Base-by-base conservation (phyloP, 2,113 vertebrate species). In the Xiphophorus maculatus region DNA sequence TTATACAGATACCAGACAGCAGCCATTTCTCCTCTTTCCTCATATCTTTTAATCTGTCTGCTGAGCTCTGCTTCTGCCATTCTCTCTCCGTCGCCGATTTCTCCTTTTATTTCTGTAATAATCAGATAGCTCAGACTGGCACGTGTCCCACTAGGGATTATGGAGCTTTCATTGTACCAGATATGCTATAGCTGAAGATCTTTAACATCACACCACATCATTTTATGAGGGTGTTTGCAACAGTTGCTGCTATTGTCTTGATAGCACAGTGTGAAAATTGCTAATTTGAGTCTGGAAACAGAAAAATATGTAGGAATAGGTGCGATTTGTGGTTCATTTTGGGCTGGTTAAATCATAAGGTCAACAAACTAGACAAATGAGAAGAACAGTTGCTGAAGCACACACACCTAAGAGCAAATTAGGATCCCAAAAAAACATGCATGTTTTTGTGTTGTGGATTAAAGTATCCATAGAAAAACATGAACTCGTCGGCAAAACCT, bases 81-180 rank as follows among this genome's bases (percentile, higher is more conserved):
- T 51, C 69, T 84, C n/a, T 72, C 48, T 74, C 74, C 63, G 72
- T 85, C 67, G 79, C 33, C 63, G 44, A 22, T 44, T 65, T 69
- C 51, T 65, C 58, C 30, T 68, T 78, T 58, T 37, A 65, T 74
- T 77, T 33, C 68, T 48, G 32, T 78, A 74, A 58, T n/a, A 58
- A 82, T 88, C 84, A 83, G 81, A 87, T 71, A 61, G 61, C 28
- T 22, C 60, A 72, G 79, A 60, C 60, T 75, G 84, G 77, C 87
- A 77, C 72, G 61, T 80, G 70, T 77, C 79, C 60, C 68, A 63
- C 62, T 44, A 25, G 58, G 64, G 73, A 77, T 62, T 68, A 35
- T 42, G 37, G 28, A 37, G 61, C 30, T 81, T 32, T 25, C 70
- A 33, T 67, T 17, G 2, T 28, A 4, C 44, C 82, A 70, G 64